A percentile compares a stretch with the other conserved stretches of the same genome.
Evolutionary conservation across 2,888 invertebrate species (phyloP).

Genomic region (Zele albiditarsus): DNA sequence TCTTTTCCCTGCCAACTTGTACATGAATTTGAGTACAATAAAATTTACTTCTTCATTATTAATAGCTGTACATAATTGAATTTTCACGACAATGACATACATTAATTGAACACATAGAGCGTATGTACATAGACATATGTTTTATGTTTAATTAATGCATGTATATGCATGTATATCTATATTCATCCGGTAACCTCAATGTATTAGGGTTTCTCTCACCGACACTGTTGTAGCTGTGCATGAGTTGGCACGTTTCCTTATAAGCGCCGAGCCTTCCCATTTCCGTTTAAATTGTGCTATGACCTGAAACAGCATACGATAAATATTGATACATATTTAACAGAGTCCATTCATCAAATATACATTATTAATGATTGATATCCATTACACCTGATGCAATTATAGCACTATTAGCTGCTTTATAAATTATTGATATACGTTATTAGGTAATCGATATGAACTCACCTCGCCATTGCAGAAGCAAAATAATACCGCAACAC

Average conservation of each 20-base stretch:
- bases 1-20: background rate
- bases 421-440: background rate
- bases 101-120: constrained; percentile 13
- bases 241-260: constrained; percentile 85
- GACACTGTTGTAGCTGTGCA: constrained; percentile 91
- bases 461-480: constrained; percentile 96
- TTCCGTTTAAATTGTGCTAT: constrained; percentile 88
- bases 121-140: background rate
- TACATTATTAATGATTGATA: constrained; percentile 1
- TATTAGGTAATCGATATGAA: constrained; percentile 37
- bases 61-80: constrained; percentile 10
- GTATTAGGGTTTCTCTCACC: constrained; percentile 77
- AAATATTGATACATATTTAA: background rate
- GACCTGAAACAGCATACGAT: constrained; percentile 71
- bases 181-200: background rate
- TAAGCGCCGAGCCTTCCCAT: constrained; percentile 83
- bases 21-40: background rate
- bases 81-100: constrained; percentile 5
- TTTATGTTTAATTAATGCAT: background rate
- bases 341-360: background rate
- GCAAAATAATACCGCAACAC: constrained; percentile 93
- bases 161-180: background rate
- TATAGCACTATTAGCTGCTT: background rate
- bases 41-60: constrained; percentile 20
- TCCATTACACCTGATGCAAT: background rate